phyloP scores from a whole-genome alignment of 2,113 vertebrate species.

The Atherinomorus stipes region DNA sequence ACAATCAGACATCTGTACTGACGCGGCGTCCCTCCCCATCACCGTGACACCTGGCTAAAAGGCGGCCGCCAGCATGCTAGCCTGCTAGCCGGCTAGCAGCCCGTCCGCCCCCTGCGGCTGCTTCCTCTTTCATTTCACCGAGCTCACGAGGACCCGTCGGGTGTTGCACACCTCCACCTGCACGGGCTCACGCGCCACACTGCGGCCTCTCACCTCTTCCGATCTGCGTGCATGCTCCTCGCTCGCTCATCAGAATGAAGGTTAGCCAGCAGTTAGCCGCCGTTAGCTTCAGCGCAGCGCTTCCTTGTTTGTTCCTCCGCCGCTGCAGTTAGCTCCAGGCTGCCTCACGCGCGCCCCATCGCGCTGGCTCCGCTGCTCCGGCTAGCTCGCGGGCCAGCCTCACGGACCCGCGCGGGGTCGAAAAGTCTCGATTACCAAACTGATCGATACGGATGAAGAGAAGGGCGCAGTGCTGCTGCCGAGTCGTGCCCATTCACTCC shows the following conservation, averaged over 20 bases:
- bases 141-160: background rate
- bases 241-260: constrained; percentile 82
- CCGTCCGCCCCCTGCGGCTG: constrained; percentile 44
- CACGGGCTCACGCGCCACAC: background rate
- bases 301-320: constrained; percentile 77
- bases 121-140: constrained; percentile 67
- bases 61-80: constrained; percentile 28
- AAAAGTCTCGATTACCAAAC: constrained; percentile 33
- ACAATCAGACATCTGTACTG: background rate
- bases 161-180: background rate
- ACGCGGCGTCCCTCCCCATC: background rate
- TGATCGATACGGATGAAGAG: constrained; percentile 58
- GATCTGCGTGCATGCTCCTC: constrained; percentile 81
- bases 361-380: background rate
- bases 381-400: constrained; percentile 21
- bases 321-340: constrained; percentile 48
- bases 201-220: constrained; percentile 76
- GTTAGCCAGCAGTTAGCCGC: constrained; percentile 65
- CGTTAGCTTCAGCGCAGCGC: constrained; percentile 63
- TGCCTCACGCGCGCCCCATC: constrained; percentile 53
- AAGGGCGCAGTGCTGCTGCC: constrained; percentile 54
- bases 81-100: constrained; percentile 54
- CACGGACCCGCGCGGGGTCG: constrained; percentile 14
- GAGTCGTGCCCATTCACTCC: constrained; percentile 68
- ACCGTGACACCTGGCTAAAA: background rate